These are phyloP conservation scores for Xenopus laevis DNA, from an alignment of 2,113 vertebrate species.

Conservation along the genomic window DNA sequence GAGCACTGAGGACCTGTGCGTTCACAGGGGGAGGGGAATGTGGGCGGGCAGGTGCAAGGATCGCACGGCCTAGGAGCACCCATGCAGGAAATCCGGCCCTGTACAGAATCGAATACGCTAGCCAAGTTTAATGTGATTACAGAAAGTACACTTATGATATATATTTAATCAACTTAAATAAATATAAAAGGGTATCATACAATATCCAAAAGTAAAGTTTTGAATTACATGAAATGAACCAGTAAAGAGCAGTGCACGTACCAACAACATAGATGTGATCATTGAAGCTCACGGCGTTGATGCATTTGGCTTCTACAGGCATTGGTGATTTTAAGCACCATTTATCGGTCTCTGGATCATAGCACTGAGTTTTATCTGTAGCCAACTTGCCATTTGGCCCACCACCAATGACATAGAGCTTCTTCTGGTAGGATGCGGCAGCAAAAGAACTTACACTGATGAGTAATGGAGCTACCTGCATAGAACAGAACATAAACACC, in stretches of 20 bases:
- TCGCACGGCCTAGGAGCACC: too few relatives aligned
- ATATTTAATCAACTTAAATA: too few relatives aligned
- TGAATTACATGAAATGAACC: too few relatives aligned
- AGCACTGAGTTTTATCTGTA: conserved; percentile 87
- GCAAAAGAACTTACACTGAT: conserved; percentile 90
- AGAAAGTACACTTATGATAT: too few relatives aligned
- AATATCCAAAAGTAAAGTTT: too few relatives aligned
- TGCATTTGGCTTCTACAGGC: conserved; percentile 93
- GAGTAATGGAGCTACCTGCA: conserved; percentile 79
- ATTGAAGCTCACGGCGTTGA: conserved; percentile 88
- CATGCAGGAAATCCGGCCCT: too few relatives aligned
- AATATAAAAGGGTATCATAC: too few relatives aligned
- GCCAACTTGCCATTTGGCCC: conserved; percentile 92
- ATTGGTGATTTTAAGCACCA: conserved; percentile 84
- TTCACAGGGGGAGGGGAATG: too few relatives aligned
- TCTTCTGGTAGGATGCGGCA: conserved; percentile 79
- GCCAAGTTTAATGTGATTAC: too few relatives aligned
- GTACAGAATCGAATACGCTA: too few relatives aligned
- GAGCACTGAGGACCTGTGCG: too few relatives aligned
- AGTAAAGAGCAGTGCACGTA: conserved; percentile 62
- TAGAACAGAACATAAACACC: not conserved
- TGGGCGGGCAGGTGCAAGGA: too few relatives aligned
- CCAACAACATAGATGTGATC: conserved; percentile 89
- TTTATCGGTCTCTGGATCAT: conserved; percentile 70
- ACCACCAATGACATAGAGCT: conserved; percentile 89